Conservation (phyloP, 2,888 invertebrate genomes). For the Allygus modestus region DNA sequence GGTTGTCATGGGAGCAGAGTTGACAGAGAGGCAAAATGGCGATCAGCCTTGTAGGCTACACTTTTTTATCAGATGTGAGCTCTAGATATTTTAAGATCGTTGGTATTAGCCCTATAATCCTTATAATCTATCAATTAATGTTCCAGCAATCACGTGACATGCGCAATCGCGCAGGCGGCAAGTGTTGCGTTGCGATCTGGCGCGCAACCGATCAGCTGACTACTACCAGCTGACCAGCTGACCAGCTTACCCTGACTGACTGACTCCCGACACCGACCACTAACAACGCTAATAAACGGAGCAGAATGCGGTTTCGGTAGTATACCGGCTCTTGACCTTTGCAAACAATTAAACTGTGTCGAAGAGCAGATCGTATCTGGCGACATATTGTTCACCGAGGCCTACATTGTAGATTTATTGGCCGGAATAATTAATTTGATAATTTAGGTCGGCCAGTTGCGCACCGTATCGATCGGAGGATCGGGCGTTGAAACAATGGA, state of each 20-base stretch:
- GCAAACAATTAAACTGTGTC: slow-evolving; percentile 47
- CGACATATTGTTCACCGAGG: slow-evolving; percentile 54
- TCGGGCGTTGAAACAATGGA: slow-evolving; percentile 21
- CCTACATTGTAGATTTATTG: slow-evolving; percentile 48
- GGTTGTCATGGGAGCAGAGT: too few relatives aligned
- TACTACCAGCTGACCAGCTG: not conserved
- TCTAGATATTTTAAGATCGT: too few relatives aligned
- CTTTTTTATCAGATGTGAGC: too few relatives aligned
- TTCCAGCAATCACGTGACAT: too few relatives aligned
- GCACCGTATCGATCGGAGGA: not conserved
- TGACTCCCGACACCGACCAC: not conserved
- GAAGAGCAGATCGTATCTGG: slow-evolving; percentile 15
- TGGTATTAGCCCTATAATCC: too few relatives aligned
- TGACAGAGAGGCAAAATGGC: too few relatives aligned
- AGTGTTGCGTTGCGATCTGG: not conserved
- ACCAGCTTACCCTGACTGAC: slow-evolving; percentile 27
- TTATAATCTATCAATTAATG: too few relatives aligned
- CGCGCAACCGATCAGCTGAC: not conserved
- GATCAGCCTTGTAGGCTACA: too few relatives aligned
- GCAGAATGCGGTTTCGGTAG: not conserved
- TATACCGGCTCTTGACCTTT: slow-evolving; percentile 34
- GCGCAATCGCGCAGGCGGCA: not conserved
- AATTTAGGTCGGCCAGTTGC: slow-evolving; percentile 28
- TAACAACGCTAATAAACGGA: too few relatives aligned
- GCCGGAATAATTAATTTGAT: slow-evolving; percentile 37